phyloP scores from a whole-genome alignment of 2,888 invertebrate species.

The Vannuccia rotundouncinata region DNA sequence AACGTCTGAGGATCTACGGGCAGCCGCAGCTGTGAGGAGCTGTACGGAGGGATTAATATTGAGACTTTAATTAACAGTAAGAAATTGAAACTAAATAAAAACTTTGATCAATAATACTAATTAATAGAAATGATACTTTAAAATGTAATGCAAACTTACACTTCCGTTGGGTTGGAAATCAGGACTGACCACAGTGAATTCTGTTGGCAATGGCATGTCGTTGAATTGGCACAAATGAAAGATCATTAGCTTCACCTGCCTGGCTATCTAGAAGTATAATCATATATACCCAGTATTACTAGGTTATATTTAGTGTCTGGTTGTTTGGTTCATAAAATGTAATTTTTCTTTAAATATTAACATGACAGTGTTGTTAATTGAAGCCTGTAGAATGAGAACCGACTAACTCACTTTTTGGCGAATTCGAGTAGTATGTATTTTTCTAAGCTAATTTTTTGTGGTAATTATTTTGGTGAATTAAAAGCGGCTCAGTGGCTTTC shows the following conservation, averaged over 20 bases:
- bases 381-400: no score
- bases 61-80: neutral
- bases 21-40: neutral
- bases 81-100: neutral
- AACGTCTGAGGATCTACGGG: neutral
- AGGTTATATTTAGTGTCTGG: no score
- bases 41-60: neutral
- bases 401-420: no score
- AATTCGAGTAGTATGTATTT: no score
- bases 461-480: no score
- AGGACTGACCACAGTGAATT: conserved; percentile 63
- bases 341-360: no score
- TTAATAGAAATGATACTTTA: neutral
- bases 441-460: no score
- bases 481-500: no score
- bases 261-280: conserved; percentile 57
- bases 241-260: conserved; percentile 78
- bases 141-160: neutral
- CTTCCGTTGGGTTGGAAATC: neutral
- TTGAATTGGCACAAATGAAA: conserved; percentile 84
- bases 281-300: neutral
- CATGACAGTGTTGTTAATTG: no score
- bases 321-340: no score
- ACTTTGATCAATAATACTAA: no score
- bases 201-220: conserved; percentile 81